Evolutionary conservation across 2,113 vertebrate species (phyloP).

Genomic region (Eolophus roseicapilla): DNA sequence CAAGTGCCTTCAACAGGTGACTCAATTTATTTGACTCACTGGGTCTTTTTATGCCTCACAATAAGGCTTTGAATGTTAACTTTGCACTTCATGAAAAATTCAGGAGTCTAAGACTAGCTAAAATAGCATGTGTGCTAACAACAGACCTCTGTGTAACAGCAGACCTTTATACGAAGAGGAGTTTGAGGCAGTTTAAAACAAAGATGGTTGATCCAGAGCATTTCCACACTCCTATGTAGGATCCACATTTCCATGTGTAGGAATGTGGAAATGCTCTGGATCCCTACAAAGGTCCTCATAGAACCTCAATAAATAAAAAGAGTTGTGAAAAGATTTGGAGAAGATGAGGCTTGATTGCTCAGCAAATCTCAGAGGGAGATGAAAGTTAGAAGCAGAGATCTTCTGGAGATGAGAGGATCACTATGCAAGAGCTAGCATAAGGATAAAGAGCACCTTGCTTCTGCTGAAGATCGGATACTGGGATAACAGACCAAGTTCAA

Average conservation of each 20-base stretch:
- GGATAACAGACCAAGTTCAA: neutral
- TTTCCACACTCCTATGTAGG: neutral
- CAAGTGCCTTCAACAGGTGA: slow-evolving; percentile 14
- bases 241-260: neutral
- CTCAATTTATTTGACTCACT: neutral
- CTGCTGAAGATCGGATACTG: neutral
- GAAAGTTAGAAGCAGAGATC: neutral
- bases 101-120: neutral
- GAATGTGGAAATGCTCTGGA: neutral
- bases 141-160: neutral
- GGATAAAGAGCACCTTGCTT: neutral
- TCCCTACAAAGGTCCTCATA: neutral
- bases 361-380: neutral
- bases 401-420: neutral
- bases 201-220: neutral
- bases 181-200: neutral
- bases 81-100: neutral
- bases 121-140: neutral
- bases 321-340: neutral
- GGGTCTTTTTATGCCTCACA: neutral
- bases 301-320: neutral
- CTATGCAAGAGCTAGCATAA: neutral
- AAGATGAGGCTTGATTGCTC: neutral
- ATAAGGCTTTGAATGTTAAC: neutral
- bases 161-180: neutral